A percentile compares a stretch with the other conserved stretches of the same genome.
phyloP scores from a whole-genome alignment of 92 coral and sea anemone species.

The Montipora capitata region DNA sequence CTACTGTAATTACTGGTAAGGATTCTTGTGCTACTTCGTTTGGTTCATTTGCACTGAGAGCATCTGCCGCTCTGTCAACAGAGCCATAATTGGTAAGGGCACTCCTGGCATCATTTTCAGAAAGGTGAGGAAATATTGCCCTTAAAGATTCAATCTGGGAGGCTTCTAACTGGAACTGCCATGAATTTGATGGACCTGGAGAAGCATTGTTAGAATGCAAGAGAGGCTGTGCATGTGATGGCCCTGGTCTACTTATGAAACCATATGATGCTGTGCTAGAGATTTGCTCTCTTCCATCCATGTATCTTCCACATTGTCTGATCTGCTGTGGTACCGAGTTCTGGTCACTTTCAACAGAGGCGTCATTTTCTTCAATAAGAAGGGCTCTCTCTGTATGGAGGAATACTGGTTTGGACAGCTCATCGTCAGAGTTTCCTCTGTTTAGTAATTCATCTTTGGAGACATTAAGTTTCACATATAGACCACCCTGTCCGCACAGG shows the following conservation, averaged over 20 bases:
- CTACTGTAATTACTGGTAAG: constrained; percentile 17
- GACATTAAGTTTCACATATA: too few relatives aligned
- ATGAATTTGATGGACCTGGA: constrained; percentile 43
- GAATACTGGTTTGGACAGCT: constrained; percentile 26
- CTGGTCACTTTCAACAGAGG: constrained; percentile 36
- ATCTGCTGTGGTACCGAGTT: constrained; percentile 21
- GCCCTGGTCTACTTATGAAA: constrained; percentile 23
- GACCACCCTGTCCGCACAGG: too few relatives aligned
- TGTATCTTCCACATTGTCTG: constrained; percentile 29
- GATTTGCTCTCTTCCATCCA: constrained; percentile 19
- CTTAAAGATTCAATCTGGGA: constrained; percentile 31
- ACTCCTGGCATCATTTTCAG: constrained; percentile 47
- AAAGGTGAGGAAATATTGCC: constrained; percentile 41
- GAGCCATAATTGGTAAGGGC: constrained; percentile 44
- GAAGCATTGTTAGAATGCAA: constrained; percentile 27
- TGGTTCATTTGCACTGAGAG: constrained; percentile 41
- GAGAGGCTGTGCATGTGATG: constrained; percentile 24
- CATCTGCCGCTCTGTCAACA: constrained; percentile 45
- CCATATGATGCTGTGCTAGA: constrained; percentile 16
- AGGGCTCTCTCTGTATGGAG: constrained; percentile 17
- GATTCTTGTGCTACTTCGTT: constrained; percentile 32
- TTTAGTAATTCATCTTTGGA: constrained; percentile 23
- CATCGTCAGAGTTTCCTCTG: constrained; percentile 45
- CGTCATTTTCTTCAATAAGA: constrained; percentile 17
- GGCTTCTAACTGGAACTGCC: constrained; percentile 35